Base-by-base conservation (phyloP, 1,140 invertebrate species). In the Pogonognathellus flavescens region DNA sequence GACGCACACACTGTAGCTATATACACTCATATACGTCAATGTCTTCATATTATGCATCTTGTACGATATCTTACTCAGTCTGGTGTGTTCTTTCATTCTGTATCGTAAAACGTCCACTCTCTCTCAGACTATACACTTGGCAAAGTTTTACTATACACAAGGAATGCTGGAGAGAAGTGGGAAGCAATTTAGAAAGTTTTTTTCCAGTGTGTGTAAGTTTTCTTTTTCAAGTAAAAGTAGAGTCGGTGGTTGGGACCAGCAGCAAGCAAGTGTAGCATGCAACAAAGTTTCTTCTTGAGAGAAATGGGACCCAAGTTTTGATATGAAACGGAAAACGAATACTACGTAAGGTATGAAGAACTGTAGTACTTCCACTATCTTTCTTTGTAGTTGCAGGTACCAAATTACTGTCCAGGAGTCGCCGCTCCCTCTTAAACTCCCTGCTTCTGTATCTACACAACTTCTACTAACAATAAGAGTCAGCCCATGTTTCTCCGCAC, bases 101-200 rank as follows among this genome's bases (percentile, higher is more conserved):
- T 41, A 41, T 3, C 31, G 31, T 41, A 41, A 1, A 41, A 41
- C 31, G 2, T 41, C 6, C 31, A 41, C 31, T 41, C 31, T 41
- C 31, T 41, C 2, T 41, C 31, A 3, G 31, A 41, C 31, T 41
- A 55, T 20, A 66, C 25, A 25, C 25, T 25, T 25, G 62, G 25
- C 62, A 66, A 66, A 66, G 62, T 66, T 66, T 41, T 1, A 41
- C 31, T 41, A 1, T 41, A 41, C 31, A 41, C 31, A 41, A 41
- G 31, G 62, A 25, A 20, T 66, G 25, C 14, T 66, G 62, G 13
- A 66, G 22, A 66, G 20, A 66, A 66, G 20, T 13, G 62, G 62
- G 62, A 25, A 25, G 62, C 22, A 66, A 66, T 66, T 66, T 66
- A 31, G 22, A 66, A 66, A 66, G 62, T 66, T 66, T 66, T 41